Evolutionary conservation across 2,888 invertebrate genomes (phyloP).

Genomic region (Entomobrya proxima): DNA sequence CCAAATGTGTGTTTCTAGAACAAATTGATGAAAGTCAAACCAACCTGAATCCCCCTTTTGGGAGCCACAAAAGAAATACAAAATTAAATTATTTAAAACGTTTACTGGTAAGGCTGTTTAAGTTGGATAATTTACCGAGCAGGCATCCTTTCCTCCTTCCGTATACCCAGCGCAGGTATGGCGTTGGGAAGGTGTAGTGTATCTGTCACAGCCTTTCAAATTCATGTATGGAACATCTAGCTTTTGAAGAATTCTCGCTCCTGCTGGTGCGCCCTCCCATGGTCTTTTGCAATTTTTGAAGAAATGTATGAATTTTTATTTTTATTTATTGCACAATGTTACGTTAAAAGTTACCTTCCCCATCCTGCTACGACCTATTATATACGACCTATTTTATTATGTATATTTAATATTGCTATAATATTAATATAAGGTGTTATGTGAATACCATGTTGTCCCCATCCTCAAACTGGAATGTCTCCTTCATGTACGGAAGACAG

Average conservation of each 20-base stretch:
- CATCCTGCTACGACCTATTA: constrained; percentile 51
- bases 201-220: neutral
- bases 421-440: too few relatives aligned
- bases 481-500: constrained; percentile 38
- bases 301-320: neutral
- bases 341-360: constrained; percentile 4
- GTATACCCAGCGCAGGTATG: constrained; percentile 41
- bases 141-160: constrained; percentile 45
- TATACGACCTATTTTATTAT: neutral
- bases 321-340: neutral
- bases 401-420: too few relatives aligned
- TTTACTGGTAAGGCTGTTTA: neutral
- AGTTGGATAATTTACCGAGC: neutral
- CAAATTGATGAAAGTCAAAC: neutral
- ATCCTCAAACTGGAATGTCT: constrained; percentile 3
- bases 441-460: neutral
- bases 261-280: neutral
- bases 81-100: neutral
- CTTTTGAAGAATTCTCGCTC: constrained; percentile 33
- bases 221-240: constrained; percentile 10
- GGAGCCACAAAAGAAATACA: neutral
- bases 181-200: neutral
- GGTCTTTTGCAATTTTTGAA: neutral
- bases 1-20: neutral
- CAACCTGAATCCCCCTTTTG: constrained; percentile 35